Percentiles rank a stretch among this genome's conserved stretches.
phyloP scores from a whole-genome alignment of 2,888 invertebrate genomes.

The Aleiodes testaceus region DNA sequence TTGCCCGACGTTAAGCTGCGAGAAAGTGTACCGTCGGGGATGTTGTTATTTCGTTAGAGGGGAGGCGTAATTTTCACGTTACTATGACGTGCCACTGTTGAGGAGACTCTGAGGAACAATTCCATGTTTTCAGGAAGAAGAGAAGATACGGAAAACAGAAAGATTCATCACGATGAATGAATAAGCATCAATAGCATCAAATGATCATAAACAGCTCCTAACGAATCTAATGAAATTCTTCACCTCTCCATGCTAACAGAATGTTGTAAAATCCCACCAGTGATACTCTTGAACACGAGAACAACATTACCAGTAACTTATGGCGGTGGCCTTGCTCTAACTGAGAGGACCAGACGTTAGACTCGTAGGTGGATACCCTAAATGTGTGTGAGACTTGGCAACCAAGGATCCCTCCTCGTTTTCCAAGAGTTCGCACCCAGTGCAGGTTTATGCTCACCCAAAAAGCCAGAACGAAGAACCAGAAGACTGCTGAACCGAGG shows the following conservation, averaged over 20 bases:
- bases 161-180: conserved; percentile 32
- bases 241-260: neutral
- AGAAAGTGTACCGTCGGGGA: conserved; percentile 61
- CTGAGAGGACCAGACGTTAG: conserved; percentile 35
- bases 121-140: conserved; percentile 32
- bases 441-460: too few relatives aligned
- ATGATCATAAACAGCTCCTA: too few relatives aligned
- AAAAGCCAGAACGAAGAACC: conserved; percentile 4
- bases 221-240: conserved; percentile 14
- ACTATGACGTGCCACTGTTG: conserved; percentile 23
- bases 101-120: conserved; percentile 43
- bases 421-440: neutral
- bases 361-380: conserved; percentile 6
- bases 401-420: too few relatives aligned
- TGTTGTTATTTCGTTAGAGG: conserved; percentile 9
- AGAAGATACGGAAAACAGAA: conserved; percentile 17
- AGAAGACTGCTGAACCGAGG: conserved; percentile 24
- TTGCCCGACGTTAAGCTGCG: conserved; percentile 64
- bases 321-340: conserved; percentile 64
- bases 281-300: conserved; percentile 64
- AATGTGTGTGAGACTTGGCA: neutral
- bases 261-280: conserved; percentile 45
- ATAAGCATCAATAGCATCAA: too few relatives aligned
- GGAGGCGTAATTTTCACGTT: conserved; percentile 26
- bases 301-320: conserved; percentile 72